phyloP scores from a whole-genome alignment of 2,888 invertebrate species.

The Agrotis ipsilon region DNA sequence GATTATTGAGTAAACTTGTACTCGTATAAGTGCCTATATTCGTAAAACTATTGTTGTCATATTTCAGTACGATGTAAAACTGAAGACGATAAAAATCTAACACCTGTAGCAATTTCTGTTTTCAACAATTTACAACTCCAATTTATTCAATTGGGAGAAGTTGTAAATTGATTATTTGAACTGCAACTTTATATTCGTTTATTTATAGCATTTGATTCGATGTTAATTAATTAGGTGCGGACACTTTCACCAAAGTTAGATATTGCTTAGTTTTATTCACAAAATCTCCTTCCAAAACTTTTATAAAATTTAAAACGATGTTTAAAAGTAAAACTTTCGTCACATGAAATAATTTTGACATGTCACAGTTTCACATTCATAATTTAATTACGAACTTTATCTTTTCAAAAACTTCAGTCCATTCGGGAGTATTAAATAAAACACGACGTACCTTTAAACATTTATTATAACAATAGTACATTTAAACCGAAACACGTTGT shows the following conservation, averaged over 20 bases:
- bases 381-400: constrained; percentile 59
- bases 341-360: constrained; percentile 19
- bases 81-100: too few relatives aligned
- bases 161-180: not conserved
- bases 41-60: too few relatives aligned
- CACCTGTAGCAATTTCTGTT: not conserved
- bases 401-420: constrained; percentile 58
- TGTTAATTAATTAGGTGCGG: constrained; percentile 22
- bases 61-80: too few relatives aligned
- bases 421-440: constrained; percentile 52
- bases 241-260: not conserved
- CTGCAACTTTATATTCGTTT: not conserved
- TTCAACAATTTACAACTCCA: not conserved
- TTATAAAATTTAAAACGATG: not conserved
- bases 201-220: not conserved
- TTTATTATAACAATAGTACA: constrained; percentile 70
- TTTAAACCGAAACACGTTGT: constrained; percentile 68
- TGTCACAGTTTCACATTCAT: constrained; percentile 9
- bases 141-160: not conserved
- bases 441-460: constrained; percentile 58
- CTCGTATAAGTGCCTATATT: too few relatives aligned
- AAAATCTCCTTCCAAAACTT: constrained; percentile 24
- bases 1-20: too few relatives aligned
- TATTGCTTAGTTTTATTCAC: constrained; percentile 8
- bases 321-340: constrained; percentile 17